These are phyloP conservation scores for Zenarchopterus dispar DNA, from an alignment of 2,797 vertebrate genomes.

Conservation along the genomic window DNA sequence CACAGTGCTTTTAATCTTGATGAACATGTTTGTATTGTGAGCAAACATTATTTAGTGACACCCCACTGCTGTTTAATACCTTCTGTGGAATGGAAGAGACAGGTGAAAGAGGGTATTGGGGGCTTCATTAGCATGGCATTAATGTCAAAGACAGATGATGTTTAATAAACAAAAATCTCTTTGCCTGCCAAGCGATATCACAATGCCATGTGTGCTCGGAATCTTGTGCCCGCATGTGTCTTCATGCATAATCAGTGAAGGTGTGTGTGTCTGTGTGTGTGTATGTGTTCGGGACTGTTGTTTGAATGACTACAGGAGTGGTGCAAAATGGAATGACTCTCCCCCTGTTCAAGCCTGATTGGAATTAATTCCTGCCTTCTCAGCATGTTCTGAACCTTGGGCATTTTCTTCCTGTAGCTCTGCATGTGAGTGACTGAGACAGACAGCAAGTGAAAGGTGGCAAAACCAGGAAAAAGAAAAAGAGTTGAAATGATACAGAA, in stretches of 20 bases:
- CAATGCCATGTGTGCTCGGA: constrained; percentile 18
- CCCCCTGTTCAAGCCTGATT: constrained; percentile 74
- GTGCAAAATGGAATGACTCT: constrained; percentile 69
- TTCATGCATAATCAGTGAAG: constrained; percentile 29
- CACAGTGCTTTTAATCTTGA: constrained; percentile 55
- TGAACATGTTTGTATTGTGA: constrained; percentile 53
- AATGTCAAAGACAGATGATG: constrained; percentile 55
- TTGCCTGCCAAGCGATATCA: constrained; percentile 41
- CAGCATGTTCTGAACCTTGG: constrained; percentile 74
- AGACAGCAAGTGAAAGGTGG: constrained; percentile 13
- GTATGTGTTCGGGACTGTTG: constrained; percentile 30
- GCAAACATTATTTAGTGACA: constrained; percentile 24
- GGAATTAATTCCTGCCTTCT: constrained; percentile 84
- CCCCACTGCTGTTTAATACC: constrained; percentile 36
- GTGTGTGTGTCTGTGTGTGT: neutral
- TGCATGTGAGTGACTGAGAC: constrained; percentile 13
- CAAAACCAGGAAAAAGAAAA: constrained; percentile 5
- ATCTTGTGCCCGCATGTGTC: constrained; percentile 1
- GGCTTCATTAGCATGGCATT: constrained; percentile 66
- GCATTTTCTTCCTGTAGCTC: constrained; percentile 62
- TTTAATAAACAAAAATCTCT: constrained; percentile 53
- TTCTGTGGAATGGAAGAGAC: constrained; percentile 43
- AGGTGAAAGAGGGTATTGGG: constrained; percentile 56
- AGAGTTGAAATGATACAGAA: constrained; percentile 6
- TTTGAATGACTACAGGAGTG: constrained; percentile 65